Base-by-base conservation (phyloP, 2,888 invertebrate genomes). In the Congeria kusceri region DNA sequence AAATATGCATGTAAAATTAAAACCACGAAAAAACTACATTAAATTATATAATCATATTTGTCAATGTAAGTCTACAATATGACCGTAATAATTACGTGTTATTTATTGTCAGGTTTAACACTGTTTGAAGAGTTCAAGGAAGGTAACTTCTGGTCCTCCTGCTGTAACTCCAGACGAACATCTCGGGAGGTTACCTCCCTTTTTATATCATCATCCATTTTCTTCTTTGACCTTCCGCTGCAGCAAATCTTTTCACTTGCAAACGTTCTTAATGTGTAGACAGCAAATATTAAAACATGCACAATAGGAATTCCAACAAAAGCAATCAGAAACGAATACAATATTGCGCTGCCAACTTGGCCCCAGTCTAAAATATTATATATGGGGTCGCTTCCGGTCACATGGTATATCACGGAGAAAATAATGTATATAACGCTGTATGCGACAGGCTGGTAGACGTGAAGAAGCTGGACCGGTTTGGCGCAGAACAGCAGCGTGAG, bases 361-460 rank as follows among this genome's bases (percentile, higher is more conserved):
- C 59, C 61, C 86, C 86, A 88, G 69, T 88, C 80, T 46, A 86
- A 58, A 7, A 78, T 58, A 15, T 29, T 59, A 62, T 88, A 88
- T 57, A 88, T 77, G 0, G 67, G 64, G 15, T 70, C 77, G n/a
- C 80, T 82, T 0, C 86, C 86, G 9, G 77, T 63, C 18, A 63
- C 65, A 18, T 81, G 78, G 63, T 86, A 87, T 32, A 86, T 83
- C 3, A 79, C 62, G 25, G 83, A 74, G 65, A 88, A 88, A 13
- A 86, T 29, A 9, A 71, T 9, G 57, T 87, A 88, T 11, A 83
- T n/a, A 7, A 76, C 18, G 44, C 77, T 77, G 49, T 80, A 85
- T 0, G 82, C 57, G 15, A 87, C 39, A 4, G 82, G 79, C 23
- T 88, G 85, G 46, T 81, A 81, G 20, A 86, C 47, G 57, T 87